These are phyloP conservation scores for Psylliodes chrysocephalus DNA, from an alignment of 2,888 invertebrate species.

Conservation along the genomic window DNA sequence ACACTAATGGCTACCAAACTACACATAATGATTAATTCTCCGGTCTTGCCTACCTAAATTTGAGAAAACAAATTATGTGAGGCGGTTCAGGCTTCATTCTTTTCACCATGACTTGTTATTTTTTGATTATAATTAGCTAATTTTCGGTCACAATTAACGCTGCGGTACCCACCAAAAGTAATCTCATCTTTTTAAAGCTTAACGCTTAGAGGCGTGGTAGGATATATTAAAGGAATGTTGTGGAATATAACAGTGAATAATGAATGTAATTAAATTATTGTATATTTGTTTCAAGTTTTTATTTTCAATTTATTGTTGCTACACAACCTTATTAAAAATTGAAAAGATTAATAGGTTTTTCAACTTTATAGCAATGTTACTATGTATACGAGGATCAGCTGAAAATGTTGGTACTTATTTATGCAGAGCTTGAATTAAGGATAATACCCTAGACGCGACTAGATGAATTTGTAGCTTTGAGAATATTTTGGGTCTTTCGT, in stretches of 20 bases:
- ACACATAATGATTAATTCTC: conserved; percentile 42
- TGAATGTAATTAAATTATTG: conserved; percentile 21
- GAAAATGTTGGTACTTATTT: too few relatives aligned
- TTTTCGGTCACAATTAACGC: conserved; percentile 47
- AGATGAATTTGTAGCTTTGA: too few relatives aligned
- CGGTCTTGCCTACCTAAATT: conserved; percentile 30
- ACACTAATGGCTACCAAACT: conserved; percentile 38
- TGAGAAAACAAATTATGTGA: conserved; percentile 46
- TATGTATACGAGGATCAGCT: too few relatives aligned
- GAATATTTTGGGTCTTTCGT: too few relatives aligned
- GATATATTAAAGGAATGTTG: conserved; percentile 13
- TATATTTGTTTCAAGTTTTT: conserved; percentile 13
- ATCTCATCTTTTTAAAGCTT: conserved; percentile 21
- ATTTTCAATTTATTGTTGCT: conserved; percentile 10
- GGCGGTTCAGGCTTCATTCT: conserved; percentile 45
- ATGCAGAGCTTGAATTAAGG: too few relatives aligned
- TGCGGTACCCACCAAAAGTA: conserved; percentile 35
- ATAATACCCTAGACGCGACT: too few relatives aligned
- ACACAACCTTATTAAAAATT: background rate
- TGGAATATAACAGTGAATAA: conserved; percentile 15
- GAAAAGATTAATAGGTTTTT: background rate
- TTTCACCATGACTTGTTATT: conserved; percentile 45
- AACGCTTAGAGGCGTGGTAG: conserved; percentile 24
- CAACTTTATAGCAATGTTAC: too few relatives aligned
- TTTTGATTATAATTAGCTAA: conserved; percentile 49